Evolutionary conservation across 1,140 invertebrate species (phyloP).

Genomic region (Linepithema humile): DNA sequence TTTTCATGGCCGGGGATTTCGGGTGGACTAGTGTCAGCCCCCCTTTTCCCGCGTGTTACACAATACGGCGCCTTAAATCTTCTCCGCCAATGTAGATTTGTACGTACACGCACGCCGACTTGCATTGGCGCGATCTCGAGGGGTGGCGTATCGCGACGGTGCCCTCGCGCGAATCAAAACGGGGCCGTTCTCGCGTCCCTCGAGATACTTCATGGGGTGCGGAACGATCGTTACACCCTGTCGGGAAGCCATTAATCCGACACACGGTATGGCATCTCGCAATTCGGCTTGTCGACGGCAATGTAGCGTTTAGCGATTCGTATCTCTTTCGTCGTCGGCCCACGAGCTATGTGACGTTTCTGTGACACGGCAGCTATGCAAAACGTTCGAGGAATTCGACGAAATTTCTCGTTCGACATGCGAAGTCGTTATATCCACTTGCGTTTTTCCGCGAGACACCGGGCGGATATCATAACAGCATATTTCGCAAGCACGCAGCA

Average conservation of each 20-base stretch:
- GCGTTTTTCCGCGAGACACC: neutral
- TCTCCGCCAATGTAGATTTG: constrained; percentile 60
- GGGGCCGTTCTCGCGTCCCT: neutral
- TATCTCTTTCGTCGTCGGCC: constrained; percentile 52
- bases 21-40: neutral
- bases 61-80: constrained; percentile 63
- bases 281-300: constrained; percentile 57
- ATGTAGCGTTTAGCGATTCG: constrained; percentile 58
- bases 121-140: constrained; percentile 54
- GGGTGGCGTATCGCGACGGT: constrained; percentile 46
- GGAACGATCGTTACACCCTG: constrained; percentile 56
- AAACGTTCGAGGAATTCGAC: constrained; percentile 27
- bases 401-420: constrained; percentile 16
- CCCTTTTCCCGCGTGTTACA: neutral
- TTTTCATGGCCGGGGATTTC: constrained; percentile 54
- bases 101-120: constrained; percentile 57
- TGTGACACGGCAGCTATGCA: neutral
- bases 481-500: neutral
- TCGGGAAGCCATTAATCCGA: constrained; percentile 67
- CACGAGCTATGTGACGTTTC: constrained; percentile 12
- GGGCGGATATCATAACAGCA: neutral
- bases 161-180: constrained; percentile 61
- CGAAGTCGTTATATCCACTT: neutral
- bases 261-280: constrained; percentile 53
- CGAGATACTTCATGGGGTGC: constrained; percentile 45